Evolutionary conservation across 2,888 invertebrate genomes (phyloP), one percentile per base, ranked within the genome.

Genomic region (Hydrotaea diabolus): DNA sequence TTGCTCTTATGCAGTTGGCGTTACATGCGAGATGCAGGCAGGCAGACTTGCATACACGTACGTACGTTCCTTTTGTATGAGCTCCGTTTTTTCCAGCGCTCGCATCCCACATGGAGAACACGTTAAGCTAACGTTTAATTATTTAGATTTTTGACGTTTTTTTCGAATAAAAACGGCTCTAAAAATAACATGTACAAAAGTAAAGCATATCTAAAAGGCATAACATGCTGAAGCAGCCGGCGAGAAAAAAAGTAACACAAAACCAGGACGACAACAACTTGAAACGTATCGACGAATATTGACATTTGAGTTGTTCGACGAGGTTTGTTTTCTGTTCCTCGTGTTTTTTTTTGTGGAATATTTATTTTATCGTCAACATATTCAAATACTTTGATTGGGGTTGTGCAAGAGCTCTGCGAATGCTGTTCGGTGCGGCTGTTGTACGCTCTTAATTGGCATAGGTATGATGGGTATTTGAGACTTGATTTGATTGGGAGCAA

Each of bases 101-200:
- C 59, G 62, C 71, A 15, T 23, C 36, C 26, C 36, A 80, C 55
- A 49, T 46, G 46, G 46, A 36, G 57, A 57, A 74, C 64, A 81
- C 74, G 71, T 71, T 77, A 82, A 80, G 84, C 84, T 79, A 89
- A 89, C 90, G 88, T 90, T 91, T 89, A 90, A 90, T 90, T 90
- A 91, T 90, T 91, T 90, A 91, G 79, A 31, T 77, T 85, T 87
- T 89, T 85, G 87, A 11, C 7, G 2, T 31, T 31, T 31, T 7
- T 31, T 31, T 31, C 7, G 7, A 4, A 31, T 31, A 88, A 90
- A 88, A 87, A 89, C 88, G 89, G 81, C 43, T 73, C 75, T 77
- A 80, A 85, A 75, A n/a, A 80, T 57, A 84, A 69, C 13, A 69
- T 23, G 39, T 2, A 23, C 59, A 77, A 72, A 84, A 74, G 31